Evolutionary conservation across 2,797 vertebrate genomes (phyloP).

Genomic region (Chlorospingus semifuscus): DNA sequence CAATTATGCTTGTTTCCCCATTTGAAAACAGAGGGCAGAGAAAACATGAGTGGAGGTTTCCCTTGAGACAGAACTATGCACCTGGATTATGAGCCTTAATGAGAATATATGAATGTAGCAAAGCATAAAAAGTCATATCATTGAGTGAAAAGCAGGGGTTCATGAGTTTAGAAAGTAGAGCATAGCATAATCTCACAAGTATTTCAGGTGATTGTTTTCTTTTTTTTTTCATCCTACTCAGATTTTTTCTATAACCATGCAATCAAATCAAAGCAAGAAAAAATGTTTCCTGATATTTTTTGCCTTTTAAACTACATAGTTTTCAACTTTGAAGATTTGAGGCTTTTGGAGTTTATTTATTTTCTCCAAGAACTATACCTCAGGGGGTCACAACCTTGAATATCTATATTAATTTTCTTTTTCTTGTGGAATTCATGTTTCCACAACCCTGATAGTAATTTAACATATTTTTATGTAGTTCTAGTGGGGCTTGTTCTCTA

Average conservation of each 20-base stretch:
- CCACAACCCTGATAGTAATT: conserved; percentile 16
- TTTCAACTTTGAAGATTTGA: background rate
- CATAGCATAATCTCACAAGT: background rate
- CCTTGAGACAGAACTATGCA: conserved; percentile 13
- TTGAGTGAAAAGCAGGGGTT: background rate
- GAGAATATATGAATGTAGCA: conserved; percentile 8
- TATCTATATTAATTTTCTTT: background rate
- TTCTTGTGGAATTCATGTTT: background rate
- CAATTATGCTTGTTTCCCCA: conserved; percentile 17
- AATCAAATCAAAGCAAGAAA: background rate
- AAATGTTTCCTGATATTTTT: background rate
- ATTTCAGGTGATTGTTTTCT: background rate
- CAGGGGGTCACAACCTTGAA: background rate
- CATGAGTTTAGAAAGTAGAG: background rate
- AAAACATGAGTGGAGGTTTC: conserved; percentile 19
- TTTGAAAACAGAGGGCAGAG: conserved; percentile 24
- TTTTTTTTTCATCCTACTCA: background rate
- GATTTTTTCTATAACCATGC: background rate
- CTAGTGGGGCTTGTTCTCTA: background rate
- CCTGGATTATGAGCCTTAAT: conserved; percentile 38
- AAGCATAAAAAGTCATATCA: background rate
- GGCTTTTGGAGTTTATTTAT: background rate
- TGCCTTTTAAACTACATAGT: background rate
- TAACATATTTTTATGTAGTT: conserved; percentile 33
- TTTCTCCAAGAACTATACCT: background rate